Conservation (phyloP, 2,888 invertebrate species). For the Alviniconcha strummeri region DNA sequence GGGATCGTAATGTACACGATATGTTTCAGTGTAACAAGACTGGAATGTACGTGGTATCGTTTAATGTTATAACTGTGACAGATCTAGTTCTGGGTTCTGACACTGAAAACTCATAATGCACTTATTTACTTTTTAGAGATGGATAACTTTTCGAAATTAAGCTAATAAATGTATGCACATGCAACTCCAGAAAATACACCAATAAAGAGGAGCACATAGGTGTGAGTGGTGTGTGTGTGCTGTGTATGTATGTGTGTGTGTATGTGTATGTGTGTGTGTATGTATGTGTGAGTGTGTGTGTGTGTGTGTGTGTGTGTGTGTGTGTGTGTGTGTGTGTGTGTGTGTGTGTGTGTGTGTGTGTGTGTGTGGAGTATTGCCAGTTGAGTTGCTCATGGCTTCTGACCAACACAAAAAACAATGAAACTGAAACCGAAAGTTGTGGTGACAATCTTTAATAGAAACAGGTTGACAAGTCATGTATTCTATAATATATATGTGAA, state of each 20-base stretch:
- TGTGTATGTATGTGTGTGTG: constrained; percentile 6
- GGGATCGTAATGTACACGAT: no score
- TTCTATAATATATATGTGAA: not conserved
- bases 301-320: constrained; percentile 19
- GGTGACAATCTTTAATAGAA: no score
- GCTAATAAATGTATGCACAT: no score
- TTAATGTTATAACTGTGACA: not conserved
- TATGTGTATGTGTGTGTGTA: constrained; percentile 10
- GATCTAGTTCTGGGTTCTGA: not conserved
- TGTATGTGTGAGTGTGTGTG: constrained; percentile 17
- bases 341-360: constrained; percentile 20
- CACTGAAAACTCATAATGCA: not conserved
- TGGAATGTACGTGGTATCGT: no score
- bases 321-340: constrained; percentile 14
- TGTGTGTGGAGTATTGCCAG: no score
- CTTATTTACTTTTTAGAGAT: not conserved
- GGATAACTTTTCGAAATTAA: not conserved
- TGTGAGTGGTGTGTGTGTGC: not conserved
- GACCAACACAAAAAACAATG: not conserved
- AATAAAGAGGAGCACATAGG: not conserved
- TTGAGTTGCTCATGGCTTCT: no score
- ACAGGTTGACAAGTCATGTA: no score
- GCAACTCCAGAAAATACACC: not conserved
- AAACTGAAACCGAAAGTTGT: not conserved
- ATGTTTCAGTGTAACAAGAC: no score